phyloP scores from a whole-genome alignment of 1,140 invertebrate species.

The Onthophagus taurus region DNA sequence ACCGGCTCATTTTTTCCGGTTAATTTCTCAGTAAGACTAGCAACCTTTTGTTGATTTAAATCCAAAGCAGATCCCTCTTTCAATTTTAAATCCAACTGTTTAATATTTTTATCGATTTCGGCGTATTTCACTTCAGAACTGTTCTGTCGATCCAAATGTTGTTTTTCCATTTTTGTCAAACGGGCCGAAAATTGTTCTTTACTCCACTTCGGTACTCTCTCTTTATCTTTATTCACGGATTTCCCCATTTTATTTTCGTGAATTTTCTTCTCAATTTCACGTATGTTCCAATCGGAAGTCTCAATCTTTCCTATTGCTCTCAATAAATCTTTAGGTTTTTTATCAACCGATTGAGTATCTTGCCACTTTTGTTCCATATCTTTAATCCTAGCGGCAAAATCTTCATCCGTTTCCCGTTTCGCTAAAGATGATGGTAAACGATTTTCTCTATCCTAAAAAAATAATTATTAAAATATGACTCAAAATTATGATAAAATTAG shows the following conservation, averaged over 20 bases:
- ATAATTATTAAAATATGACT: too few species aligned
- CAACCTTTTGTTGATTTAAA: constrained; percentile 75
- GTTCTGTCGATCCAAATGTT: constrained; percentile 47
- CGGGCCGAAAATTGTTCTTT: constrained; percentile 75
- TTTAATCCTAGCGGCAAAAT: constrained; percentile 62
- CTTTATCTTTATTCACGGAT: constrained; percentile 52
- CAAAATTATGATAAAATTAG: too few species aligned
- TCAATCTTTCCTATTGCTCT: constrained; percentile 85
- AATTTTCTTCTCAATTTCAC: constrained; percentile 84
- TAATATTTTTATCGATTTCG: constrained; percentile 73
- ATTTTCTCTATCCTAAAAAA: constrained; percentile 40
- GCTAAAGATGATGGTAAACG: constrained; percentile 45
- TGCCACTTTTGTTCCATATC: constrained; percentile 57
- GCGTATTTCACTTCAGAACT: constrained; percentile 52
- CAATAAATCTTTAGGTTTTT: constrained; percentile 78
- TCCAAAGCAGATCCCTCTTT: constrained; percentile 67
- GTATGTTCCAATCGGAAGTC: constrained; percentile 85
- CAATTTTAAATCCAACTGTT: constrained; percentile 69
- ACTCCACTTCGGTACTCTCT: constrained; percentile 85
- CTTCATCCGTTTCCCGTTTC: constrained; percentile 50
- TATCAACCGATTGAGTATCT: constrained; percentile 48
- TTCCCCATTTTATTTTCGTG: constrained; percentile 70
- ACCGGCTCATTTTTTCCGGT: constrained; percentile 49
- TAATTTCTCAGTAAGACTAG: constrained; percentile 73
- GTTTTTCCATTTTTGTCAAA: constrained; percentile 64